Conservation (phyloP, 2,888 invertebrate genomes). For the Cremastobaeus sp. region DNA sequence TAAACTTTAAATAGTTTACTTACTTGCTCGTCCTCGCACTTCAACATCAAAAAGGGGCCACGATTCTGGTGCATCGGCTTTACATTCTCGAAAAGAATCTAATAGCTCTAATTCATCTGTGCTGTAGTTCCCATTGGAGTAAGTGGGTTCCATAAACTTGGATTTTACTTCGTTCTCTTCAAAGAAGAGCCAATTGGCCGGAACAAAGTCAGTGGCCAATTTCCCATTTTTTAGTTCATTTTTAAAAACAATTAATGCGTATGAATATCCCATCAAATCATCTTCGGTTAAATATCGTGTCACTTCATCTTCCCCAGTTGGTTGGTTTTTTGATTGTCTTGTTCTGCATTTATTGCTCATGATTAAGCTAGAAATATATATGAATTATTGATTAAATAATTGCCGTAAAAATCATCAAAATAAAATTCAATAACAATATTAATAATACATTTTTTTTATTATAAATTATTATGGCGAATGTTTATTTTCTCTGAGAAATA, state of each 20-base stretch:
- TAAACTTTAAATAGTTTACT: too few species aligned
- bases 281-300: neutral
- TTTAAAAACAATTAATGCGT: slow-evolving; percentile 3
- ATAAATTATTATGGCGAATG: too few species aligned
- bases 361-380: too few species aligned
- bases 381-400: too few species aligned
- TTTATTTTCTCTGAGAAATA: too few species aligned
- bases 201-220: neutral
- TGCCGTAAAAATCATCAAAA: too few species aligned
- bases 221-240: slow-evolving; percentile 1
- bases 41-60: neutral
- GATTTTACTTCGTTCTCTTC: neutral
- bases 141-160: neutral
- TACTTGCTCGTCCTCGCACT: slow-evolving; percentile 5
- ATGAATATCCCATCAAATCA: neutral
- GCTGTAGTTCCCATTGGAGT: neutral
- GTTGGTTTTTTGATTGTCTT: too few species aligned
- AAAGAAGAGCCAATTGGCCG: neutral
- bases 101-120: neutral
- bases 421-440: too few species aligned
- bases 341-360: too few species aligned
- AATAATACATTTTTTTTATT: too few species aligned
- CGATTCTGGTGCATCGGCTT: neutral
- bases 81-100: neutral
- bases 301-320: too few species aligned